Evolutionary conservation across 1,140 invertebrate genomes (phyloP).

Genomic region (Cecropterus lyciades): DNA sequence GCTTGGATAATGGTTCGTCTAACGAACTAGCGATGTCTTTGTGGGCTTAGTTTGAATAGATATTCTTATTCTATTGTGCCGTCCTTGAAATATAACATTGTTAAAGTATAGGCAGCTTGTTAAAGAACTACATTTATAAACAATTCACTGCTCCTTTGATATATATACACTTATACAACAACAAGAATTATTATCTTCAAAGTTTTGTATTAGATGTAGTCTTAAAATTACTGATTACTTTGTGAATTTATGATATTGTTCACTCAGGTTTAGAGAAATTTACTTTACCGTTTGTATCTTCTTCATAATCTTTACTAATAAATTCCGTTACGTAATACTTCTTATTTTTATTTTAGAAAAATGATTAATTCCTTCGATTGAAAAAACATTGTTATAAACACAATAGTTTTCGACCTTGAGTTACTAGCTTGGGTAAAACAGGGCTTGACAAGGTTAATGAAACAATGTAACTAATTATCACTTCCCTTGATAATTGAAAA

Average conservation of each 20-base stretch:
- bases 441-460: slow-evolving; percentile 47
- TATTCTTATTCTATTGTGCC: slow-evolving; percentile 9
- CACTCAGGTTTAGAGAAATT: too few relatives aligned
- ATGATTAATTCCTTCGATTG: not conserved
- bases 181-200: too few relatives aligned
- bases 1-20: slow-evolving; percentile 17
- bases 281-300: too few relatives aligned
- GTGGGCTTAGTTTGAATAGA: slow-evolving; percentile 2
- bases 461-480: slow-evolving; percentile 62
- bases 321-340: too few relatives aligned
- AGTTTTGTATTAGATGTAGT: too few relatives aligned
- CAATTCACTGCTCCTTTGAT: too few relatives aligned
- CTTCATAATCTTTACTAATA: too few relatives aligned
- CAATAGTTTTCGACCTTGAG: slow-evolving; percentile 45
- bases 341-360: too few relatives aligned
- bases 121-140: too few relatives aligned
- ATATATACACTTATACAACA: too few relatives aligned
- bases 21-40: slow-evolving; percentile 22
- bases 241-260: too few relatives aligned
- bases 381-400: slow-evolving; percentile 38
- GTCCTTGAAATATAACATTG: slow-evolving; percentile 15
- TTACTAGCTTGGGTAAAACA: slow-evolving; percentile 45
- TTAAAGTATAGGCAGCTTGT: not conserved
- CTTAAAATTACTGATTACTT: too few relatives aligned
- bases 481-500: slow-evolving; percentile 47